phyloP scores from a whole-genome alignment of 2,797 vertebrate genomes.

The Rhyacichthys aspro region DNA sequence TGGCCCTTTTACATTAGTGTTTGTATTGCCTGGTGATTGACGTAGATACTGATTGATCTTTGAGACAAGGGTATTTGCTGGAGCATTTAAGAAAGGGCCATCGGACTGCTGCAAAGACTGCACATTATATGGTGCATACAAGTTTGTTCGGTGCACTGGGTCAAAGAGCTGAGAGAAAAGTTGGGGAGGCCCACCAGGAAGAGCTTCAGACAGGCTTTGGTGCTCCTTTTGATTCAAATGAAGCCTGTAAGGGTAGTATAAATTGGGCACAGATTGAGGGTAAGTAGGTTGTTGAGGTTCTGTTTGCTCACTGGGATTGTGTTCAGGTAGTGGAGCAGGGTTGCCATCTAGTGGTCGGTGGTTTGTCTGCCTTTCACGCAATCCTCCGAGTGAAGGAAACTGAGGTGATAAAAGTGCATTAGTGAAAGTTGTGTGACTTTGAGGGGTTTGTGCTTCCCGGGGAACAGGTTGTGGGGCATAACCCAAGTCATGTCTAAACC shows the following conservation, averaged over 20 bases:
- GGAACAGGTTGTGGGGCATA: conserved; percentile 3
- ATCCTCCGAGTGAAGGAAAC: neutral
- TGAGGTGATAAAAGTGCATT: conserved; percentile 11
- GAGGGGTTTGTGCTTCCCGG: neutral
- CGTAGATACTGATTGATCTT: neutral
- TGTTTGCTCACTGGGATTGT: conserved; percentile 1
- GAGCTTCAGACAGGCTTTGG: conserved; percentile 4
- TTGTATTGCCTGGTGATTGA: neutral
- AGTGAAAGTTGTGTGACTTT: neutral
- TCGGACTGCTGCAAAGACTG: conserved; percentile 12
- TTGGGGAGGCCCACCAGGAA: neutral
- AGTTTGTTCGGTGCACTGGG: conserved; percentile 1
- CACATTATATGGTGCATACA: conserved; percentile 11
- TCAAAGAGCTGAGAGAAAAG: conserved; percentile 1
- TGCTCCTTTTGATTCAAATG: conserved; percentile 5
- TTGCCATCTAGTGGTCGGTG: conserved; percentile 50
- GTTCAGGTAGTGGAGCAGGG: conserved; percentile 3
- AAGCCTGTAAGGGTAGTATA: conserved; percentile 3
- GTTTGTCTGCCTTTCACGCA: conserved; percentile 20
- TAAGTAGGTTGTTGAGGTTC: neutral
- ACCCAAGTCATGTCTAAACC: conserved; percentile 2
- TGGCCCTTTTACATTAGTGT: neutral
- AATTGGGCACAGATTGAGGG: conserved; percentile 12
- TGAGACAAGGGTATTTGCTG: neutral
- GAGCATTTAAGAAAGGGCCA: neutral